Evolutionary conservation across 1,140 invertebrate genomes (phyloP), one percentile per base, ranked within the genome.

Genomic region (Atta texana): DNA sequence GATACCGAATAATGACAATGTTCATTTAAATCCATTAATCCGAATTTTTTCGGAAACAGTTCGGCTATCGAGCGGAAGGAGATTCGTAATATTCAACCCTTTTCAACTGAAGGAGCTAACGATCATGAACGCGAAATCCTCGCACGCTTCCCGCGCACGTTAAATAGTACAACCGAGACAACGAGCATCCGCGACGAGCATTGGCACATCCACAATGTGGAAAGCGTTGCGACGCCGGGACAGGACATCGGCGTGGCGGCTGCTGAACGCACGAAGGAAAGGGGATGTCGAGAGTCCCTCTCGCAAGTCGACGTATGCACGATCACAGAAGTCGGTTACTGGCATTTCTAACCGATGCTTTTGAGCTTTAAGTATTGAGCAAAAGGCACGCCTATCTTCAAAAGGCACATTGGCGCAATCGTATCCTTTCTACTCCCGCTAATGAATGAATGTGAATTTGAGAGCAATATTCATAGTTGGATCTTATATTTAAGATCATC

Each of bases 281-380:
- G 6, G 34, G 12, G 64, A 68, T 49, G 64, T 68, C 34, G 64
- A 53, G 68, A 71, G 34, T 59, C 53, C 44, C 51, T 81, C 51
- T 53, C 77, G 53, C 78, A 31, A 81, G 34, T 81, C 78, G 77
- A 72, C 68, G 66, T 72, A 72, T 16, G 55, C 53, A 72, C 64
- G 55, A 82, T 74, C 80, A 82, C 80, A 74, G 80, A 74, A 14
- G 16, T 74, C 68, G 80, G 68, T 82, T 44, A 21, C 53, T 61
- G 80, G 39, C 55, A 82, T 82, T 59, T 82, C 80, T 28, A 74
- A 82, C 80, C 51, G 80, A 82, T 59, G 44, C 55, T 59, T 74
- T 82, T 82, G 68, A 59, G 80, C 66, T 72, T 72, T 72, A 82
- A 82, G 55, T 82, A 82, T 82, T 82, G 68, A 82, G 53, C 78